Base-by-base conservation (phyloP, 2,797 vertebrate genomes). In the Lagocephalus sceleratus region DNA sequence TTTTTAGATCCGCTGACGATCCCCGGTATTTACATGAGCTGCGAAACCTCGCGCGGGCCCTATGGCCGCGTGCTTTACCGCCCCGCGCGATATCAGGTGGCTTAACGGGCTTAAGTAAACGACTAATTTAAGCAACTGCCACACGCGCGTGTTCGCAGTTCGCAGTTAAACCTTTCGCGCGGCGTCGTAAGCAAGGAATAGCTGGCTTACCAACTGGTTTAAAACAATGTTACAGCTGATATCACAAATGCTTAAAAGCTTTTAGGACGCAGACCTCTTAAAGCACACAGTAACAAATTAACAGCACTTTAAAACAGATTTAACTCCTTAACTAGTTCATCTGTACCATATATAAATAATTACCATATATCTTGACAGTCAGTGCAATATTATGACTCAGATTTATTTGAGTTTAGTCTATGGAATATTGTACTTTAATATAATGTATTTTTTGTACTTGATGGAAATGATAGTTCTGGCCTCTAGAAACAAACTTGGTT, bases 1-100 rank as follows among this genome's bases (percentile, higher is more conserved):
- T 91, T 88, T 91, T 87, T 91, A 90, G 86, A 55, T 76, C 42
- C 46, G 68, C 77, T 82, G 82, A 81, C 81, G 83, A 84, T 75
- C 71, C 43, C 44, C 58, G 55, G 47, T 78, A 81, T 81, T 85
- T 79, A 76, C 71, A 78, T 66, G 59, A 66, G 57, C 66, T 57
- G 49, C 59, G 56, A 66, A 71, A 32, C 54, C 17, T 32, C 4
- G 14, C 50, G 50, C 51, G n/a, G 51, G 21, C 19, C 23, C 49
- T 40, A 19, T 38, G 10, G 6, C 63, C 62, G 46, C 44, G 71
- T 60, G 55, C 54, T 69, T 60, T 17, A 54, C 47, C 51, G 59
- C 54, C 63, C 62, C 63, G 25, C 44, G 48, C 7, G 47, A 21
- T 43, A 60, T 43, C 23, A 66, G 47, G 29, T 39, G 49, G n/a